These are phyloP conservation scores for Lamprotornis superbus DNA, from an alignment of 2,113 vertebrate genomes.

Conservation along the genomic window DNA sequence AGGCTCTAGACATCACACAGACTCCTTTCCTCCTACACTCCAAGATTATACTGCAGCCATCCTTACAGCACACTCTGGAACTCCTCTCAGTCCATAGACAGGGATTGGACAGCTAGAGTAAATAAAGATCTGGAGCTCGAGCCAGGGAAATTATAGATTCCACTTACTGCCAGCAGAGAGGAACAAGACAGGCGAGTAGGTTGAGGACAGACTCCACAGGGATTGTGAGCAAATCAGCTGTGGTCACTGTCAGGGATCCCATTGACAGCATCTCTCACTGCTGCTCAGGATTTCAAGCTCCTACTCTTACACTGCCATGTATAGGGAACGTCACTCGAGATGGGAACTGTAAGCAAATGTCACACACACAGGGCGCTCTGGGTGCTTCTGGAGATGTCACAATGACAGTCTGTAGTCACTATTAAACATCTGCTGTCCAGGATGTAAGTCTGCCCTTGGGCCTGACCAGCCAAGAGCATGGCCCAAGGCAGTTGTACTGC, in stretches of 20 bases:
- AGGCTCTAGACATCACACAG: not conserved
- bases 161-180: not conserved
- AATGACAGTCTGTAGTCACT: not conserved
- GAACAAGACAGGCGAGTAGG: not conserved
- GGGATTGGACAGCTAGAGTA: not conserved
- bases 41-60: not conserved
- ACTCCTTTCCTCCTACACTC: not conserved
- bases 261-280: not conserved
- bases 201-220: not conserved
- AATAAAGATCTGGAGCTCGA: not conserved
- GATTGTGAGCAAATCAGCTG: not conserved
- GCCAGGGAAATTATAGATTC: not conserved
- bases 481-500: not conserved
- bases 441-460: not conserved
- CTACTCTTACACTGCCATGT: not conserved
- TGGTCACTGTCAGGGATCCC: not conserved
- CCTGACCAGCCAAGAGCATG: not conserved
- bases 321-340: not conserved
- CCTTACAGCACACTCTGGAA: not conserved
- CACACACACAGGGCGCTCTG: accelerated
- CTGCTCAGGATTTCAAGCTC: not conserved
- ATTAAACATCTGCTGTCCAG: not conserved
- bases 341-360: not conserved
- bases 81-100: not conserved
- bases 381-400: not conserved